Conservation (phyloP, 2,113 vertebrate genomes). For the Paracyprichromis sp. region DNA sequence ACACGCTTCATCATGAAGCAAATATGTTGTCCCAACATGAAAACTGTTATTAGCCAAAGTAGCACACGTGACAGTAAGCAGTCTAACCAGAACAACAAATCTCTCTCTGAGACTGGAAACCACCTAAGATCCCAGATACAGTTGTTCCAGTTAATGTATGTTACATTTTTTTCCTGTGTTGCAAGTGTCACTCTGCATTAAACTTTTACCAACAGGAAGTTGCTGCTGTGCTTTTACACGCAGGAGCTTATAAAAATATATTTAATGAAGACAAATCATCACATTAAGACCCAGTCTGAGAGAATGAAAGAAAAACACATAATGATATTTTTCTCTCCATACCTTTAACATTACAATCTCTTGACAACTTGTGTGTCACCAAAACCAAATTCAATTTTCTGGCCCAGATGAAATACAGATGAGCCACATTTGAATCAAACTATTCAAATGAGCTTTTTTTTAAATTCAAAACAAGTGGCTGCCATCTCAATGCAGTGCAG, state of each 20-base stretch:
- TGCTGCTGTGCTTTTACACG: accelerated
- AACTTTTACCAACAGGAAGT: not conserved
- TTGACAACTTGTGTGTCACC: not conserved
- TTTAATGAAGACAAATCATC: not conserved
- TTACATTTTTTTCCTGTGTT: not conserved
- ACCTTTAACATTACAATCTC: not conserved
- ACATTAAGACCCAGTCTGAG: not conserved
- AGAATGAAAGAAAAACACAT: not conserved
- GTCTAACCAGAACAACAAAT: not conserved
- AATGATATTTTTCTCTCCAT: accelerated
- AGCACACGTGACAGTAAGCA: accelerated
- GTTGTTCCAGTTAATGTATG: not conserved
- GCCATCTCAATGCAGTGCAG: not conserved
- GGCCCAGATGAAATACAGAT: accelerated
- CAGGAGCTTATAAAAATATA: not conserved
- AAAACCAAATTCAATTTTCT: accelerated
- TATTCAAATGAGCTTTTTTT: not conserved
- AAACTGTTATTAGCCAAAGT: not conserved
- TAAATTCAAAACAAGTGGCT: not conserved
- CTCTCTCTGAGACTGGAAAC: not conserved
- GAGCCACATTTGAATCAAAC: not conserved
- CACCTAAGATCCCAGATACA: accelerated
- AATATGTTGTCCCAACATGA: not conserved
- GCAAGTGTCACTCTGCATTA: not conserved
- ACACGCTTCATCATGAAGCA: not conserved